Percentiles rank a stretch among this genome's conserved stretches.
Conservation (phyloP, 2,888 invertebrate genomes). For the Elegia similella region DNA sequence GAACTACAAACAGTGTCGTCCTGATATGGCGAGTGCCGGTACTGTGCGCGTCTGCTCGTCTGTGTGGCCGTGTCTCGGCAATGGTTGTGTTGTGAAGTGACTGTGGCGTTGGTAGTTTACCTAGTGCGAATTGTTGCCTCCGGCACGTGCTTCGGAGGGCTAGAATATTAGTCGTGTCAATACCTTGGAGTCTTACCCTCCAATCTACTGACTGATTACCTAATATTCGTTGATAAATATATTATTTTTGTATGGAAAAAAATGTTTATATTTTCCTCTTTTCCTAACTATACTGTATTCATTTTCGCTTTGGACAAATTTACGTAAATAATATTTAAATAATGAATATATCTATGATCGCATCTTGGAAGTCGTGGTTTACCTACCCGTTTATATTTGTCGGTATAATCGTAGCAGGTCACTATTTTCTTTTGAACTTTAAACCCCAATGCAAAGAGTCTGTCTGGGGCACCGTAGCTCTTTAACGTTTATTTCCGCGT, state of each 20-base stretch:
- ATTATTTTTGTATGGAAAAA: constrained; percentile 17
- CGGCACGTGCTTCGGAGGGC: neutral
- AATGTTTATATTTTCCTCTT: constrained; percentile 12
- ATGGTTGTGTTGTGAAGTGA: constrained; percentile 26
- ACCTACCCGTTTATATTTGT: too few species aligned
- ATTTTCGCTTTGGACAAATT: constrained; percentile 16
- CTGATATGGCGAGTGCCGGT: too few species aligned
- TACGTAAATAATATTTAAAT: neutral
- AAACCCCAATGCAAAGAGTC: too few species aligned
- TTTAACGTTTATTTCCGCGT: too few species aligned
- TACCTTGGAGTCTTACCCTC: neutral
- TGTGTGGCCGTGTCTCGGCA: constrained; percentile 19
- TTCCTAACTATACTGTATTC: neutral
- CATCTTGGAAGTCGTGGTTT: neutral
- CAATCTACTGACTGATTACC: constrained; percentile 7
- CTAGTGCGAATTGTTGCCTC: neutral
- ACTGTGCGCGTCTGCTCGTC: neutral
- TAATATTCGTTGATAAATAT: constrained; percentile 12
- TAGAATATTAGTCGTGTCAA: constrained; percentile 23
- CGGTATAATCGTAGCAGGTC: too few species aligned
- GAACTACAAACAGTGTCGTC: too few species aligned
- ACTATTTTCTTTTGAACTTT: too few species aligned
- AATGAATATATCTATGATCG: neutral
- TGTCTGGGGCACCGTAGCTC: too few species aligned
- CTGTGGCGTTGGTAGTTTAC: constrained; percentile 15